These are phyloP conservation scores for Oikopleura dioica DNA, from an alignment of 23 tunicate genomes.

Conservation along the genomic window DNA sequence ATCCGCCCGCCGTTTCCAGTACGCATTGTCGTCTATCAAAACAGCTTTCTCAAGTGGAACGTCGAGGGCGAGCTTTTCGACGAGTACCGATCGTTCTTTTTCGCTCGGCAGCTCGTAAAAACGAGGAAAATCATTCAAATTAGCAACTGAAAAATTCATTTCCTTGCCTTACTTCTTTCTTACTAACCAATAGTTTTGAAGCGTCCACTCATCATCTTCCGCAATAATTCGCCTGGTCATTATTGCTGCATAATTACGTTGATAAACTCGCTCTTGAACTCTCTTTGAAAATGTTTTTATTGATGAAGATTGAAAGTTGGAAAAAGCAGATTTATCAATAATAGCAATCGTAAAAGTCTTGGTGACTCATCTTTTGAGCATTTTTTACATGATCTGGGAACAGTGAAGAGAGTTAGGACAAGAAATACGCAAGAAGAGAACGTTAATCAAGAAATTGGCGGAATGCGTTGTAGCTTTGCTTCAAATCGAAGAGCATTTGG, in stretches of 20 bases:
- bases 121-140: conserved; percentile 26
- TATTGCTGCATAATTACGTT: not conserved
- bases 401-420: not conserved
- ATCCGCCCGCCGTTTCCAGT: conserved; percentile 38
- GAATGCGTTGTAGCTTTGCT: conserved; percentile 65
- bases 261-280: not conserved
- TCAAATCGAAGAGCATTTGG: conserved; percentile 88
- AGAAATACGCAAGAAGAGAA: not conserved
- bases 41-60: conserved; percentile 46
- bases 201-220: conserved; percentile 87
- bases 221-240: conserved; percentile 50
- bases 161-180: conserved; percentile 21
- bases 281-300: not conserved
- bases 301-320: not conserved
- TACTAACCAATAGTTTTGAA: conserved; percentile 40
- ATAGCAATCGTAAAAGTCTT: not conserved
- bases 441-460: conserved; percentile 27
- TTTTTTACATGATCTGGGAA: too few species aligned
- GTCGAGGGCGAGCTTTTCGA: conserved; percentile 32
- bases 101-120: conserved; percentile 32
- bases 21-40: conserved; percentile 49
- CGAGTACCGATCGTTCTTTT: conserved; percentile 33
- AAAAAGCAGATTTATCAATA: not conserved
- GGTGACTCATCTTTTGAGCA: too few species aligned
- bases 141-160: too few species aligned